Conservation (phyloP, 2,113 vertebrate genomes). For the Poeciliopsis retropinna region DNA sequence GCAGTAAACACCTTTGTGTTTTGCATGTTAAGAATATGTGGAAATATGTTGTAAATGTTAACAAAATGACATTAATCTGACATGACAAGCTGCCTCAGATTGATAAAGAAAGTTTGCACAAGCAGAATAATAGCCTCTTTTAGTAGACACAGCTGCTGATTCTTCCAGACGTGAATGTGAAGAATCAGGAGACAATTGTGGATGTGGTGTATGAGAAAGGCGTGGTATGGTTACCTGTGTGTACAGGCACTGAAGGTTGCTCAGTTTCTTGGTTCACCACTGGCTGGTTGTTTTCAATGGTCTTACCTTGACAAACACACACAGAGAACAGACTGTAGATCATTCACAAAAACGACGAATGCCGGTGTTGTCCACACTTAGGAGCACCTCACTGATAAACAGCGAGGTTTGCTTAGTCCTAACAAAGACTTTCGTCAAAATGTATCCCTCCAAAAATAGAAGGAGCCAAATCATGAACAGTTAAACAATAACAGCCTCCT, state of each 20-base stretch:
- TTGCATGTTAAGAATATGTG: background rate
- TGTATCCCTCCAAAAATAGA: slow-evolving; percentile 59
- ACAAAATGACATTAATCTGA: background rate
- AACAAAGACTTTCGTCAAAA: slow-evolving; percentile 45
- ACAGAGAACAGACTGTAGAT: slow-evolving; percentile 24
- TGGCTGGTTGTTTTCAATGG: slow-evolving; percentile 71
- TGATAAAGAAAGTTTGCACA: background rate
- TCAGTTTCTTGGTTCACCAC: slow-evolving; percentile 72
- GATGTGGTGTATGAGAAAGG: background rate
- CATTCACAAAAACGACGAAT: slow-evolving; percentile 26
- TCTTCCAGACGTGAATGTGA: background rate
- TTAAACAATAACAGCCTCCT: slow-evolving; percentile 60
- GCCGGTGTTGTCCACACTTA: background rate
- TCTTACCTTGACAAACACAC: slow-evolving; percentile 75
- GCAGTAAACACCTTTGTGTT: too few species aligned
- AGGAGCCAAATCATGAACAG: slow-evolving; percentile 35
- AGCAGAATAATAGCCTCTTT: background rate
- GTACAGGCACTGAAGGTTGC: slow-evolving; percentile 71
- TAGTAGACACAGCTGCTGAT: background rate
- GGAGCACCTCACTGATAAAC: slow-evolving; percentile 53
- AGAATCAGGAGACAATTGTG: background rate
- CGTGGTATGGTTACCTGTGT: slow-evolving; percentile 77
- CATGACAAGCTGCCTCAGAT: background rate
- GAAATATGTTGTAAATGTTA: background rate
- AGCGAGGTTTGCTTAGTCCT: slow-evolving; percentile 43